A percentile compares a stretch with the other conserved stretches of the same genome.
Evolutionary conservation across 2,888 invertebrate species (phyloP).

Genomic region (Imbricaverruca yamaguchii): DNA sequence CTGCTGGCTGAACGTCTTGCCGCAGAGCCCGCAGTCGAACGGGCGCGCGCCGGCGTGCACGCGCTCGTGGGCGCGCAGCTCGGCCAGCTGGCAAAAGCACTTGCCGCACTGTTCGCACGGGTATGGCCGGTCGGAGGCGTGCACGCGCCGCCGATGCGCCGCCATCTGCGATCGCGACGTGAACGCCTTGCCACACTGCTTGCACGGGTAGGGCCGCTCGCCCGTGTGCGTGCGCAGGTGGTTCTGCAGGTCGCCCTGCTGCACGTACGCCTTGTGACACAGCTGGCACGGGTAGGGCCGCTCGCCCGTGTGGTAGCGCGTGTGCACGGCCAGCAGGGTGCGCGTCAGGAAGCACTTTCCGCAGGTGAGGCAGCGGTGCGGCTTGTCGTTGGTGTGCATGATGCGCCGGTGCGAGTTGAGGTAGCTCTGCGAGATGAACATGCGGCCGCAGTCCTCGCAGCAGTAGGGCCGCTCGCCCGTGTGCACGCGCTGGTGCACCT

Average conservation of each 20-base stretch:
- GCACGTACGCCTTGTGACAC: neutral
- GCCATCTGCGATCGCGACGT: neutral
- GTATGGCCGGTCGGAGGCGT: neutral
- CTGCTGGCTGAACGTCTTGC: neutral
- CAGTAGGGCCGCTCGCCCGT: constrained; percentile 21
- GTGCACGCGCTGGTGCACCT: constrained; percentile 22
- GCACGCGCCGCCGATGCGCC: neutral
- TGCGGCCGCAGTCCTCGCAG: constrained; percentile 18
- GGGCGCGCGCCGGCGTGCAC: too few species aligned
- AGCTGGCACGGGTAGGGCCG: neutral
- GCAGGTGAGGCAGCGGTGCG: neutral
- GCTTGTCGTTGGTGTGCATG: constrained; percentile 19
- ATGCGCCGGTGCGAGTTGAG: constrained; percentile 19
- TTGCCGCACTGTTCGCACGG: neutral
- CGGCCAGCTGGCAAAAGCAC: neutral
- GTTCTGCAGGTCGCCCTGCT: constrained; percentile 13
- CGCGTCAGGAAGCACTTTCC: constrained; percentile 19
- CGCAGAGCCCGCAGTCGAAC: neutral
- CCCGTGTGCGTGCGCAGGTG: neutral
- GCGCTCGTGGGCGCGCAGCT: neutral
- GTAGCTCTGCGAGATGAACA: constrained; percentile 19
- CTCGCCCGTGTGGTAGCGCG: constrained; percentile 20
- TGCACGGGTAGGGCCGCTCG: constrained; percentile 8
- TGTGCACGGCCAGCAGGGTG: neutral
- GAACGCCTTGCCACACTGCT: constrained; percentile 2